phyloP scores from a whole-genome alignment of 2,888 invertebrate genomes.

The Notodonta ziczac region DNA sequence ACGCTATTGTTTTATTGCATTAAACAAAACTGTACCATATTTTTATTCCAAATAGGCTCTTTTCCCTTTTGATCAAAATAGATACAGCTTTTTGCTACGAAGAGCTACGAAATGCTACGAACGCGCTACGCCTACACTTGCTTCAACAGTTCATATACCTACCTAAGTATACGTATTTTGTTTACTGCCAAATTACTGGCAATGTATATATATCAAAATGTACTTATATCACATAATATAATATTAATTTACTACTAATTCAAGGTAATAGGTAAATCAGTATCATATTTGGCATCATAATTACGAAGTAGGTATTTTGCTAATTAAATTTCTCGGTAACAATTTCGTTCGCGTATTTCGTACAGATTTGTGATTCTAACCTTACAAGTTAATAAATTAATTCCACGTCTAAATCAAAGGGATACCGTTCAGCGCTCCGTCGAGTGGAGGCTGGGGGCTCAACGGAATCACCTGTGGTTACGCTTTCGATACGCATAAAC shows the following conservation, averaged over 20 bases:
- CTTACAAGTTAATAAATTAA: constrained; percentile 19
- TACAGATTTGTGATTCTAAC: constrained; percentile 14
- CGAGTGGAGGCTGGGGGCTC: not conserved
- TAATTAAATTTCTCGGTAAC: constrained; percentile 1
- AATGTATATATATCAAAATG: too few relatives aligned
- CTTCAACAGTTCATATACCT: not conserved
- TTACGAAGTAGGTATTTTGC: not conserved
- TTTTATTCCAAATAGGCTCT: too few relatives aligned
- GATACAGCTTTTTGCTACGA: not conserved
- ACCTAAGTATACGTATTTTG: not conserved
- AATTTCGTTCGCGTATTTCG: not conserved
- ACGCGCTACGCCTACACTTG: constrained; percentile 40
- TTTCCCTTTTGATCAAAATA: not conserved
- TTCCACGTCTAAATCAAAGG: constrained; percentile 11
- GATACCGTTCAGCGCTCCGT: constrained; percentile 21
- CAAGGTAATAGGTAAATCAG: too few relatives aligned
- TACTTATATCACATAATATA: too few relatives aligned
- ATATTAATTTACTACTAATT: too few relatives aligned
- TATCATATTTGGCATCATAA: not conserved
- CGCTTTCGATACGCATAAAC: not conserved
- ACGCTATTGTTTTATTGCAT: too few relatives aligned
- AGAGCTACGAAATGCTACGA: constrained; percentile 44
- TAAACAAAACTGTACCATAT: too few relatives aligned
- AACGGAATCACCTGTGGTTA: not conserved
- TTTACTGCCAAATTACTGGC: not conserved